Base-by-base conservation (phyloP, 2,113 vertebrate genomes). In the Brachypodius melanocephalos region DNA sequence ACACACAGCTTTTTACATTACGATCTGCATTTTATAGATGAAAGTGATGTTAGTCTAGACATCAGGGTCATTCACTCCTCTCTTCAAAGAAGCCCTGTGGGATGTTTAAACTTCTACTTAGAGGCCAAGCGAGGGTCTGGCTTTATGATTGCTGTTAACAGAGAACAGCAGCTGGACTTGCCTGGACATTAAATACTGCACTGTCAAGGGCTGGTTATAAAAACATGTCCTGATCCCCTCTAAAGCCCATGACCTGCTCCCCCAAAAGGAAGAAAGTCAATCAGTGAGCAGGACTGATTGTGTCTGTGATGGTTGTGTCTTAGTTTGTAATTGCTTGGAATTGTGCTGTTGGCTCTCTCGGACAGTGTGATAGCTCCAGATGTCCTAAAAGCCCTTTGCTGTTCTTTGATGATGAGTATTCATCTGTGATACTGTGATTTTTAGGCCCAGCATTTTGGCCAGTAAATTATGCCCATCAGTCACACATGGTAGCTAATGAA, bases 11-110 rank as follows among this genome's bases (percentile, higher is more conserved):
- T 45, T 68, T 26, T 88, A 52, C 45, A 6, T 79, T 94, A 76
- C 1, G 52, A 49, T 36, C 49, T 73, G 62, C 45, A 48, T 95
- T 94, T 94, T 95, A 83, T 59, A 31, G 54, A 65, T 51, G 32
- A 84, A 79, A 65, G 17, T 94, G 62, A 68, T 91, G 49, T 76
- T 91, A 82, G 82, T 88, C 61, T 79, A 85, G 88, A 83, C 79
- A 88, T 49, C 15, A 79, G 77, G 66, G 62, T 73, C 57, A 61
- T 82, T 93, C 9, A 4, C 31, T 89, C 24, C 26, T 87, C 55
- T 71, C 55, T 82, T 58, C 31, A 40, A 85, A 84, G 63, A 25
- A 82, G 58, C 28, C 75, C 65, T 73, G 17, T 54, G 78, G 49
- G 66, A 76, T 32, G 6, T 54, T 82, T 85, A 57, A 68, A 61